These are phyloP conservation scores for Campoplex nolae DNA, from an alignment of 2,888 invertebrate species.

Conservation along the genomic window DNA sequence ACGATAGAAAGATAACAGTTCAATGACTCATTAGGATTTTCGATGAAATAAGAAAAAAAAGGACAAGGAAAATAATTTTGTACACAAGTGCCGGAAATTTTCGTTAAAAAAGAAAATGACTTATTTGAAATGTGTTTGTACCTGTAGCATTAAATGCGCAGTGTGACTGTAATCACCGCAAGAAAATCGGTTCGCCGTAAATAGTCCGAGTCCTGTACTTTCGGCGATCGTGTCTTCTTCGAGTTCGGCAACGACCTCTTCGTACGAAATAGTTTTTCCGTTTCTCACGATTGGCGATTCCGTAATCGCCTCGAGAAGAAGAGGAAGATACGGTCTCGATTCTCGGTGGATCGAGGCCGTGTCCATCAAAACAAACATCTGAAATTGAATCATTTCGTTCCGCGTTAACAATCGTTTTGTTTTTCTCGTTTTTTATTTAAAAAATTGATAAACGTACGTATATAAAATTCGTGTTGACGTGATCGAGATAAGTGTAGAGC, in stretches of 20 bases:
- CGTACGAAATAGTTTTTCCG: constrained; percentile 87
- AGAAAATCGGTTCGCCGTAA: constrained; percentile 87
- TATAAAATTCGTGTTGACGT: constrained; percentile 93
- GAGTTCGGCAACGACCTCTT: constrained; percentile 91
- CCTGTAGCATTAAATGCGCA: constrained; percentile 89
- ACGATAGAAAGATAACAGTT: background rate
- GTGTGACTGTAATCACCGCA: constrained; percentile 91
- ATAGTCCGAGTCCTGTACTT: constrained; percentile 88
- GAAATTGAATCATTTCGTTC: constrained; percentile 71
- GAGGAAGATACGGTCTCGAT: constrained; percentile 90
- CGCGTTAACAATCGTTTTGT: background rate
- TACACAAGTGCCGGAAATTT: background rate
- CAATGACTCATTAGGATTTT: too few relatives aligned
- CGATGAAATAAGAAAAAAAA: too few relatives aligned
- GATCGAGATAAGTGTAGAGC: constrained; percentile 91
- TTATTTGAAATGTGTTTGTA: constrained; percentile 76
- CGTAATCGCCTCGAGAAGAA: constrained; percentile 90
- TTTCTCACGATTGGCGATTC: constrained; percentile 90
- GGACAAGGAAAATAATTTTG: too few relatives aligned
- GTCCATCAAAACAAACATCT: constrained; percentile 91
- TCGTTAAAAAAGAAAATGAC: background rate
- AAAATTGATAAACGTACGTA: constrained; percentile 88
- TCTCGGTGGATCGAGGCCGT: constrained; percentile 87
- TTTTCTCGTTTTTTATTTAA: background rate
- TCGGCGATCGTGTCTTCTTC: constrained; percentile 90